Conservation (phyloP, 2,888 invertebrate genomes). For the Synergus umbraculus region DNA sequence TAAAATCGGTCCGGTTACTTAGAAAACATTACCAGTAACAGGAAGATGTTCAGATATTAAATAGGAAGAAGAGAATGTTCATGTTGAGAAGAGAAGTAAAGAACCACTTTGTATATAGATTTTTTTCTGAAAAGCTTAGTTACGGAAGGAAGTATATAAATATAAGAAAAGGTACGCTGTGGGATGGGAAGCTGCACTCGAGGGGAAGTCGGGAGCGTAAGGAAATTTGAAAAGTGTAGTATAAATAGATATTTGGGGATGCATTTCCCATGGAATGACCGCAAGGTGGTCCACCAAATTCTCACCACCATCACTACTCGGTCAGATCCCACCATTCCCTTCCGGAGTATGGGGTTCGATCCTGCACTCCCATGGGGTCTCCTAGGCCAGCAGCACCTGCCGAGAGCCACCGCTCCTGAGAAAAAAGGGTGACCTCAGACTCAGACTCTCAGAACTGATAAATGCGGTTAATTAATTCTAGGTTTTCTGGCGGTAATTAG, state of each 20-base stretch:
- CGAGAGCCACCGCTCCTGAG: constrained; percentile 48
- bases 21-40: background rate
- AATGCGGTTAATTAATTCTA: constrained; percentile 70
- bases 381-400: constrained; percentile 60
- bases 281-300: constrained; percentile 73
- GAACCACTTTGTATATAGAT: background rate
- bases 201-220: background rate
- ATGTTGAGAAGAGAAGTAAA: background rate
- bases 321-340: constrained; percentile 45
- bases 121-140: background rate
- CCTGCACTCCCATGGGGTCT: constrained; percentile 67
- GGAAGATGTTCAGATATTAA: background rate
- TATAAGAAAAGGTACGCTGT: background rate
- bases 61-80: background rate
- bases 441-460: constrained; percentile 57
- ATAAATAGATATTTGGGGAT: constrained; percentile 56
- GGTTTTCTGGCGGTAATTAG: constrained; percentile 67
- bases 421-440: constrained; percentile 58
- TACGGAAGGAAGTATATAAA: constrained; percentile 11
- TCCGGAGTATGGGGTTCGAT: constrained; percentile 46
- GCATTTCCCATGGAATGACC: constrained; percentile 74
- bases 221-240: constrained; percentile 34
- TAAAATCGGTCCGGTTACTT: no score
- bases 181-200: background rate
- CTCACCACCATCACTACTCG: constrained; percentile 62